phyloP scores from a whole-genome alignment of 2,888 invertebrate genomes.

The Lasioglossum marginatum region DNA sequence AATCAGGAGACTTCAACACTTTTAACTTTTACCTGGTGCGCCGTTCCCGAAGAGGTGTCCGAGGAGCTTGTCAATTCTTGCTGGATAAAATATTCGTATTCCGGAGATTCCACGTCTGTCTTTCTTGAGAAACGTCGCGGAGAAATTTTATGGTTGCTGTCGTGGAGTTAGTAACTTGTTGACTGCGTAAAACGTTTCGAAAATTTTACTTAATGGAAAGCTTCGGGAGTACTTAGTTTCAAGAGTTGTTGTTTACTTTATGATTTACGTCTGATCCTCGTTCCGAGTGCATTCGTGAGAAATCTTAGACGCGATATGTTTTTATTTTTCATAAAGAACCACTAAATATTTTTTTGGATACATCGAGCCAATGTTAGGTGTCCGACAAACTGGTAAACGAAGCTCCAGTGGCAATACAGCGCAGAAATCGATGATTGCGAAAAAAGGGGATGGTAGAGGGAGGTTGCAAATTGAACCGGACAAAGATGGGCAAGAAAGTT shows the following conservation, averaged over 20 bases:
- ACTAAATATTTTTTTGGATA: neutral
- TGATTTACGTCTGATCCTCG: neutral
- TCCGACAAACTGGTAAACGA: neutral
- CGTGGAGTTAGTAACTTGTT: neutral
- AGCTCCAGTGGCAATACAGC: neutral
- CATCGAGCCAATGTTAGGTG: neutral
- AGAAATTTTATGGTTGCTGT: neutral
- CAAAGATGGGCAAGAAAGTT: slow-evolving; percentile 36
- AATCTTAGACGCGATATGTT: too few species aligned
- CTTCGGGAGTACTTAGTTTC: neutral
- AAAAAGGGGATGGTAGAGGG: neutral
- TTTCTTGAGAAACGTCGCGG: neutral
- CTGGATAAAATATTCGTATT: neutral
- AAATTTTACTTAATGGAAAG: neutral
- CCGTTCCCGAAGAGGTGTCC: neutral
- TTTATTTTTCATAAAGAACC: too few species aligned
- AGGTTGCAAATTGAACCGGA: slow-evolving; percentile 33
- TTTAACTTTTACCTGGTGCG: neutral
- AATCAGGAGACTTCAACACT: neutral
- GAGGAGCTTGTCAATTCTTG: neutral
- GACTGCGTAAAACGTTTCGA: neutral
- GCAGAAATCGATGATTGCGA: neutral
- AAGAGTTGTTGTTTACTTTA: neutral
- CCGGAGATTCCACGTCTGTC: neutral
- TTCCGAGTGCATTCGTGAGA: too few species aligned